These are phyloP conservation scores for Umimayanthus chanpuru DNA, from an alignment of 92 coral and sea anemone species.

Conservation along the genomic window DNA sequence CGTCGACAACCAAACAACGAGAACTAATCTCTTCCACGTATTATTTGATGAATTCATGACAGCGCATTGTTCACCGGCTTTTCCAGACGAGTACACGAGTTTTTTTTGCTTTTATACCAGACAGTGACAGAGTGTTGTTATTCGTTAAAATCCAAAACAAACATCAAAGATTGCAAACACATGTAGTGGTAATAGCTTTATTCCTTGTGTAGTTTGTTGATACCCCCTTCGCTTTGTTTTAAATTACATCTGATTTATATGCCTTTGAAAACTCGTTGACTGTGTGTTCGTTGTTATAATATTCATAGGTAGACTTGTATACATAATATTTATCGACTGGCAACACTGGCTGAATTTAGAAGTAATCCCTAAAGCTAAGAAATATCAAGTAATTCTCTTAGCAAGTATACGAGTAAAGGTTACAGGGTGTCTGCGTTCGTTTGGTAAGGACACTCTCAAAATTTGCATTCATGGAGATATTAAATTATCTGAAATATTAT, in stretches of 20 bases:
- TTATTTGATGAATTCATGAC: background rate
- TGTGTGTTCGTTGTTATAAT: too few relatives aligned
- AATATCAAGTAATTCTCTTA: background rate
- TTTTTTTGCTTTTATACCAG: background rate
- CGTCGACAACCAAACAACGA: background rate
- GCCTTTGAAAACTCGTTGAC: background rate
- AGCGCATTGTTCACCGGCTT: slow-evolving; percentile 22
- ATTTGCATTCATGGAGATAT: background rate
- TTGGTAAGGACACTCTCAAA: background rate
- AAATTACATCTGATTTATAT: background rate
- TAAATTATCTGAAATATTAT: too few relatives aligned
- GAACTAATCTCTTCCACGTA: slow-evolving; percentile 21
- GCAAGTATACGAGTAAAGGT: background rate
- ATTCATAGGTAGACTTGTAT: background rate
- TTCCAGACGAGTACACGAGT: slow-evolving; percentile 33
- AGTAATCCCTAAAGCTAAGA: too few relatives aligned
- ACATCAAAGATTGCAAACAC: slow-evolving; percentile 14
- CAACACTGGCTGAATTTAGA: background rate
- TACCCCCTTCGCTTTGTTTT: background rate
- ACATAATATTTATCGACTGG: background rate
- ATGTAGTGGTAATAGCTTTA: slow-evolving; percentile 10
- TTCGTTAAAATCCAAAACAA: slow-evolving; percentile 9
- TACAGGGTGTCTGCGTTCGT: background rate
- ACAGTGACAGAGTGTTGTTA: background rate
- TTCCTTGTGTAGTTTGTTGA: background rate